Conservation (phyloP, 1,140 invertebrate species). For the Pygmarrhopalites habei region DNA sequence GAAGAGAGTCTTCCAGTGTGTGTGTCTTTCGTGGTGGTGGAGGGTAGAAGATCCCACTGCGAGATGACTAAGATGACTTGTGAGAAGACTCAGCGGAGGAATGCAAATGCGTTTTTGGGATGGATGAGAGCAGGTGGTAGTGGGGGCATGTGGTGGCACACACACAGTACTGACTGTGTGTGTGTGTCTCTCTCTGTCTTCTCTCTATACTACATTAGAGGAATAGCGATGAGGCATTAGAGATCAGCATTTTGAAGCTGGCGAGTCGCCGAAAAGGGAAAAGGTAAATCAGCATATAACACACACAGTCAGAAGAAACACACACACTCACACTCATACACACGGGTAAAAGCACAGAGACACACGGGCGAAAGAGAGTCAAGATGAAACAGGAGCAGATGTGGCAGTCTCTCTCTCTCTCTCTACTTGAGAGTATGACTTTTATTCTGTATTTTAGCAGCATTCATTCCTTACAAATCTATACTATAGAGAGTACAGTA, state of each 20-base stretch:
- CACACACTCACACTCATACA: too few relatives aligned
- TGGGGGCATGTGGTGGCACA: not conserved
- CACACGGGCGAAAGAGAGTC: not conserved
- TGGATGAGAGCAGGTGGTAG: slow-evolving; percentile 29
- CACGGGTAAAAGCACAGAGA: too few relatives aligned
- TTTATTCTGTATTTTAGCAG: slow-evolving; percentile 5
- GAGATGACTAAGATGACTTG: not conserved
- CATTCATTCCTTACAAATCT: not conserved
- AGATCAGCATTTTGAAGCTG: slow-evolving; percentile 20
- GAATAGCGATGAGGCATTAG: slow-evolving; percentile 32
- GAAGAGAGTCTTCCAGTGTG: too few relatives aligned
- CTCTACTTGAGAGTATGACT: not conserved
- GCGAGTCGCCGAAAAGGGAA: slow-evolving; percentile 12
- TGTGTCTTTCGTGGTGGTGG: too few relatives aligned
- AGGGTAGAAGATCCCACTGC: too few relatives aligned
- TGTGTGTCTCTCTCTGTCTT: too few relatives aligned
- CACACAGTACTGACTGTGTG: too few relatives aligned
- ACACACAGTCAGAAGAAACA: too few relatives aligned
- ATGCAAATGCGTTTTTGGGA: slow-evolving; percentile 26
- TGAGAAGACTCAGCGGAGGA: slow-evolving; percentile 7
- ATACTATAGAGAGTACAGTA: too few relatives aligned
- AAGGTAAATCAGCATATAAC: slow-evolving; percentile 21
- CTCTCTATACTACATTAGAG: slow-evolving; percentile 10
- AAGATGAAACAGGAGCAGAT: slow-evolving; percentile 25
- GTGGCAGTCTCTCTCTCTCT: not conserved